phyloP scores from a whole-genome alignment of 2,888 invertebrate species.

The Drosophila atroscutellata region DNA sequence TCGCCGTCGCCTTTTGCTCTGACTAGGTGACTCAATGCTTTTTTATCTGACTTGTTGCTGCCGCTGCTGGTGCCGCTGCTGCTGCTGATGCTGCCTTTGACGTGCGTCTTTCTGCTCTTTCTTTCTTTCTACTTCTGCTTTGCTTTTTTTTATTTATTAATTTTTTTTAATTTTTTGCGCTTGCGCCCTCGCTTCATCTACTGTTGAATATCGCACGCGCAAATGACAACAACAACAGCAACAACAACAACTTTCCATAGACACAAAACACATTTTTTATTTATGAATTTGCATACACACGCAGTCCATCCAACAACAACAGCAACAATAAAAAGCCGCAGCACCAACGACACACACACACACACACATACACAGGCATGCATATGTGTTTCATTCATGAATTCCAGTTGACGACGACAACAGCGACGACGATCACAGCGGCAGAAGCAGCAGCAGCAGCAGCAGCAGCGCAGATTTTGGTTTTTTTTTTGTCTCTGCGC shows the following conservation, averaged over 20 bases:
- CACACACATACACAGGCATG: conserved; percentile 39
- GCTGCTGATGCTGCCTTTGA: conserved; percentile 20
- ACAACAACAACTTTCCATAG: conserved; percentile 43
- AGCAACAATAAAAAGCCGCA: conserved; percentile 28
- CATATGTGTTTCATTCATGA: conserved; percentile 78
- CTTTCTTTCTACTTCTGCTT: conserved; percentile 18
- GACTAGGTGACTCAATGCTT: conserved; percentile 68
- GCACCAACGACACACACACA: conserved; percentile 9
- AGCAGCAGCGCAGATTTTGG: conserved; percentile 40
- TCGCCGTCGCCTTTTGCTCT: conserved; percentile 20
- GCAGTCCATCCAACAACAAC: conserved; percentile 44
- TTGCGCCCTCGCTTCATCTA: conserved; percentile 26
- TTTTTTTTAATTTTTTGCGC: conserved; percentile 19
- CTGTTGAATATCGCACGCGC: conserved; percentile 67
- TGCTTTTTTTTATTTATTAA: conserved; percentile 30
- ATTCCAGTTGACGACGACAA: conserved; percentile 71
- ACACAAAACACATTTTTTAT: conserved; percentile 67
- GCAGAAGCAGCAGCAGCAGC: conserved; percentile 10
- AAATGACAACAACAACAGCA: conserved; percentile 53
- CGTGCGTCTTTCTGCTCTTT: conserved; percentile 32
- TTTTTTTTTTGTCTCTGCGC: conserved; percentile 35
- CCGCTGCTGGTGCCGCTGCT: conserved; percentile 36
- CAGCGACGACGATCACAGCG: conserved; percentile 22
- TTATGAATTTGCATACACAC: conserved; percentile 80
- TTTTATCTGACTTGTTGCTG: conserved; percentile 38